These are phyloP conservation scores for Scolopax bukidnonensis DNA, from an alignment of 2,797 vertebrate genomes.

Conservation along the genomic window DNA sequence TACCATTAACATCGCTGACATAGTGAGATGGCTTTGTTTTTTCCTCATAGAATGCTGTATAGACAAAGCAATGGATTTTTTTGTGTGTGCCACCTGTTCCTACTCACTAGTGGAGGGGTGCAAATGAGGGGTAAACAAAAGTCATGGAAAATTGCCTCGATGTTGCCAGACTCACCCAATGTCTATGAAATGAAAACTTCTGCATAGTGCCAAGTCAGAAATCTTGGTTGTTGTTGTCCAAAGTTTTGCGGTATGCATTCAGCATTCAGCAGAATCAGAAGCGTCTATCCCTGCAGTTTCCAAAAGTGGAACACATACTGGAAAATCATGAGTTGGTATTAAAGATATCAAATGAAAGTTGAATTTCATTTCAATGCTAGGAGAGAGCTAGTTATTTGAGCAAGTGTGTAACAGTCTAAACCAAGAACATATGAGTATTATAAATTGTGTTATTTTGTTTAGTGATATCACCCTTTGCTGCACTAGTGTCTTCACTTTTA, in stretches of 20 bases:
- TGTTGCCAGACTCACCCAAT: background rate
- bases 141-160: background rate
- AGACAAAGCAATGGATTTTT: background rate
- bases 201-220: background rate
- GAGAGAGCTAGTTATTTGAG: background rate
- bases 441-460: conserved; percentile 38
- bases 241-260: background rate
- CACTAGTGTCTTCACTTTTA: conserved; percentile 1
- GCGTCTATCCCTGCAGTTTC: background rate
- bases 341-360: background rate
- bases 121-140: background rate
- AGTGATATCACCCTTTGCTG: background rate
- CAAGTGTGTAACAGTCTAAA: background rate
- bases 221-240: background rate
- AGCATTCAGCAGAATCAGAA: background rate
- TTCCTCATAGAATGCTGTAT: background rate
- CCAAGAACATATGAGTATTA: background rate
- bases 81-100: background rate
- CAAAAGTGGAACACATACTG: background rate
- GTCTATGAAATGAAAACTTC: background rate
- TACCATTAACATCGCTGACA: background rate
- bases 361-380: background rate
- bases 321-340: background rate
- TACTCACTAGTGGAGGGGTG: background rate
- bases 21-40: background rate